Evolutionary conservation across 2,888 invertebrate species (phyloP), one percentile per base, ranked within the genome.

Genomic region (Pristionchus mayeri): DNA sequence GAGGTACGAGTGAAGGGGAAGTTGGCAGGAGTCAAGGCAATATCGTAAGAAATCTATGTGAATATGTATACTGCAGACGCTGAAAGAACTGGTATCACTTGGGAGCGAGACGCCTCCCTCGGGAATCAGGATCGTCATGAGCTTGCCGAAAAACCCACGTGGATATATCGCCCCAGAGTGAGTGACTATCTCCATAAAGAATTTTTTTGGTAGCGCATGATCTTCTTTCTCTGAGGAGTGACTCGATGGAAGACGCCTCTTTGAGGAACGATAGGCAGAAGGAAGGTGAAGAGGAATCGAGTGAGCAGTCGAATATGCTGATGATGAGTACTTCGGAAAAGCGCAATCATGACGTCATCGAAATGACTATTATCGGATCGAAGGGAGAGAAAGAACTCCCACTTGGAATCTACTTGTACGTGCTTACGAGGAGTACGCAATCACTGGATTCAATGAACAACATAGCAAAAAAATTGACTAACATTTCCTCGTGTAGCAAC

Each of bases 21-120:
- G n/a, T n/a, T n/a, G n/a, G n/a, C n/a, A n/a, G n/a, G n/a, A n/a
- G n/a, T n/a, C n/a, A n/a, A n/a, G n/a, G n/a, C n/a, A n/a, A n/a
- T n/a, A n/a, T n/a, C n/a, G n/a, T n/a, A n/a, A n/a, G n/a, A n/a
- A n/a, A n/a, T n/a, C n/a, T n/a, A n/a, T n/a, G n/a, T n/a, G 24
- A 18, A 57, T 27, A 71, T 7, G 13, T 13, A 48, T 48, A 11
- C n/a, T 80, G 9, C 30, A 80, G 80, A 80, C 27, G 2, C 93
- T 96, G 11, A 95, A 96, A 91, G 96, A 96, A 91, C 94, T 96
- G 4, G 95, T 96, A 87, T 94, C 95, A 30, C 94, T 96, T 91
- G 96, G 96, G 0, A 75, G 87, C 6, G 84, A 87, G 13, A 86
- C 89, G 2, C 88, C 88, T 9, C 48, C 84, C 21, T 85, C 85